A percentile compares a stretch with the other conserved stretches of the same genome.
phyloP scores from a whole-genome alignment of 1,140 invertebrate genomes.

The Nasonia longicornis region DNA sequence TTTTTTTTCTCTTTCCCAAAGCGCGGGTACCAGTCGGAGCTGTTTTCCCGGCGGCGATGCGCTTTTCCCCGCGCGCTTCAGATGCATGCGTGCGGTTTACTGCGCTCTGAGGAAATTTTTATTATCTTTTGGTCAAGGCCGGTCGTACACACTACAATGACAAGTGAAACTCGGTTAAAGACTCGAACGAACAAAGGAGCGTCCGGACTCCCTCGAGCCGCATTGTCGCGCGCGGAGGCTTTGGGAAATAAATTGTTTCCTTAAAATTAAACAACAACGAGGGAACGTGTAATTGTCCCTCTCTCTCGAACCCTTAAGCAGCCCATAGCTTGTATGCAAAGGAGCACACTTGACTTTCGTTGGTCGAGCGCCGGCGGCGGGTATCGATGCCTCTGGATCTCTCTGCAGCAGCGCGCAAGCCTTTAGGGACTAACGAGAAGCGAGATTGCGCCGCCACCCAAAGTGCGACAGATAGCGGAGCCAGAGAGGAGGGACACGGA shows the following conservation, averaged over 20 bases:
- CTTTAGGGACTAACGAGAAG: constrained; percentile 58
- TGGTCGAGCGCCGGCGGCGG: constrained; percentile 44
- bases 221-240: neutral
- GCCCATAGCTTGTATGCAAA: constrained; percentile 42
- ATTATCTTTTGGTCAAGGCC: constrained; percentile 6
- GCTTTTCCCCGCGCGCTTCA: neutral
- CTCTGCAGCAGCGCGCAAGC: constrained; percentile 28
- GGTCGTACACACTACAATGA: neutral
- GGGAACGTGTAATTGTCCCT: constrained; percentile 21
- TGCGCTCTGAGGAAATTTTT: constrained; percentile 6
- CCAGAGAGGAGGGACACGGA: constrained; percentile 12
- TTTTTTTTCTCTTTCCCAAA: neutral
- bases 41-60: neutral
- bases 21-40: neutral
- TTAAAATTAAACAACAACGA: constrained; percentile 2
- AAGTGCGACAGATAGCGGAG: constrained; percentile 47
- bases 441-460: constrained; percentile 59
- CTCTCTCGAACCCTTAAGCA: constrained; percentile 16
- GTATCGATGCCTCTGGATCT: constrained; percentile 58
- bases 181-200: neutral
- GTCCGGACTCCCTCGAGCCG: neutral
- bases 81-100: constrained; percentile 30
- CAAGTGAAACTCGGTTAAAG: constrained; percentile 3
- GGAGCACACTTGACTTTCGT: constrained; percentile 40
- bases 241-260: neutral